phyloP scores from a whole-genome alignment of 2,888 invertebrate species.

The Nudaria mundana region DNA sequence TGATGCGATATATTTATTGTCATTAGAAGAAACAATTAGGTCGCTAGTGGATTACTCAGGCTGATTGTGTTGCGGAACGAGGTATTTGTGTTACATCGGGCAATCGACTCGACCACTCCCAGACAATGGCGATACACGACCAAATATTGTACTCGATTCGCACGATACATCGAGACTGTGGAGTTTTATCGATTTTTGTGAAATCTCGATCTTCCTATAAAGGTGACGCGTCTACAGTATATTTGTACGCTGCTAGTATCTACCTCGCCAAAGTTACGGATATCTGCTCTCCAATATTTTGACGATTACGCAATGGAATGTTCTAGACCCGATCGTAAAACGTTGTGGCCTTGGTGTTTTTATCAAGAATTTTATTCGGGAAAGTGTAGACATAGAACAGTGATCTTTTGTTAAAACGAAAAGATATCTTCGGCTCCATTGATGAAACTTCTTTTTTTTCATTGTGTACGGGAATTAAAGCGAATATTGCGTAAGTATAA shows the following conservation, averaged over 20 bases:
- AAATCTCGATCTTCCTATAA: constrained; percentile 25
- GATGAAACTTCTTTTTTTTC: no score
- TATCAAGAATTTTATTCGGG: no score
- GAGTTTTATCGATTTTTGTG: constrained; percentile 22
- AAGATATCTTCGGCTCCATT: no score
- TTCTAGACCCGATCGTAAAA: constrained; percentile 30
- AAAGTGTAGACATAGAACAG: no score
- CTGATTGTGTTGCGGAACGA: constrained; percentile 65
- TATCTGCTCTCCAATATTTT: constrained; percentile 38
- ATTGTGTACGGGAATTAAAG: no score
- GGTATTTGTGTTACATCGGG: constrained; percentile 70
- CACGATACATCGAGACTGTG: constrained; percentile 29
- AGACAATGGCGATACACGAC: constrained; percentile 70
- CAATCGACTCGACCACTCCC: constrained; percentile 71
- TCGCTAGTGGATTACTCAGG: constrained; percentile 71
- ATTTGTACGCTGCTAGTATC: constrained; percentile 20
- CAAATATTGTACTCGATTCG: constrained; percentile 68
- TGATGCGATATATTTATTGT: constrained; percentile 58
- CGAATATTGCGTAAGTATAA: no score
- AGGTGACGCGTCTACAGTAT: no score
- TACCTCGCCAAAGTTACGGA: constrained; percentile 33
- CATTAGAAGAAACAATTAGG: constrained; percentile 74
- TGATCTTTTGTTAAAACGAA: no score
- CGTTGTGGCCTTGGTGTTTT: no score
- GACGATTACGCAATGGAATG: constrained; percentile 39